A percentile compares a stretch with the other conserved stretches of the same genome.
phyloP scores from a whole-genome alignment of 2,888 invertebrate genomes.

The Himalopsyche anomala region DNA sequence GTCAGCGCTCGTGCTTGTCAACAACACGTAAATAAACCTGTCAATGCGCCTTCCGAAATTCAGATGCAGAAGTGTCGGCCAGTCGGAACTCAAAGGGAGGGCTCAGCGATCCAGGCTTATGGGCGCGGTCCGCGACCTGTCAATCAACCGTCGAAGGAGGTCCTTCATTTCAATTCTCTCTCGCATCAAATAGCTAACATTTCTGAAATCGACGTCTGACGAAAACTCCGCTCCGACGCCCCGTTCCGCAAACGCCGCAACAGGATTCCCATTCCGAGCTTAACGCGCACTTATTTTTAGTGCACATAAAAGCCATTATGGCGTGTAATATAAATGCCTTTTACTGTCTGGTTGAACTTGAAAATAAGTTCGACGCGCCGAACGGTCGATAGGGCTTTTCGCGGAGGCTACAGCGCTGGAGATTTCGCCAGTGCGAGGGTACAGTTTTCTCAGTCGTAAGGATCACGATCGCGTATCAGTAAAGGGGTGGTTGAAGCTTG shows the following conservation, averaged over 20 bases:
- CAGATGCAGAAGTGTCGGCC: constrained; percentile 48
- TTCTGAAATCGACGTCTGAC: constrained; percentile 63
- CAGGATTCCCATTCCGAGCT: constrained; percentile 62
- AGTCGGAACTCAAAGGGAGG: constrained; percentile 14
- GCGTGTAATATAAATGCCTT: constrained; percentile 69
- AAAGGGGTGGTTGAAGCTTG: constrained; percentile 39
- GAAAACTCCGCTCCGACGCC: constrained; percentile 22
- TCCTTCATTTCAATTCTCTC: constrained; percentile 50
- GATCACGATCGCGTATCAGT: constrained; percentile 48
- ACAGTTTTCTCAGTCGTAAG: constrained; percentile 13
- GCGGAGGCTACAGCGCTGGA: constrained; percentile 6
- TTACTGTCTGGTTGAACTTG: constrained; percentile 74
- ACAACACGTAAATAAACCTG: constrained; percentile 63
- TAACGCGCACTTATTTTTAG: constrained; percentile 66
- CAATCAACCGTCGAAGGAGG: constrained; percentile 53
- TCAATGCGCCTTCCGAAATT: constrained; percentile 55
- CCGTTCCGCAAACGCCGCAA: constrained; percentile 57
- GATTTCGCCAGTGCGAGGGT: constrained; percentile 37
- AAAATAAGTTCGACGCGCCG: constrained; percentile 66
- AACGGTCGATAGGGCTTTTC: constrained; percentile 51
- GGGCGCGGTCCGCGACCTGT: constrained; percentile 62
- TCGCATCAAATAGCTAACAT: constrained; percentile 60
- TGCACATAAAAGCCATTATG: constrained; percentile 71
- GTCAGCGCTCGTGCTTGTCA: constrained; percentile 57
- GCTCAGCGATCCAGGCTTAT: constrained; percentile 18